A percentile compares a stretch with the other conserved stretches of the same genome.
Conservation (phyloP, 2,113 vertebrate genomes). For the zebrafish (Danio rerio) region GRCz12tu NC_133176.1:23293501-23294000, state of each 20-base stretch:
- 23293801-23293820: neutral
- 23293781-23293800: neutral
- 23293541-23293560: constrained; percentile 55
- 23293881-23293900: too few species aligned
- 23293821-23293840: too few species aligned
- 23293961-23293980: too few species aligned
- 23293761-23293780: neutral
- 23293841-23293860: neutral
- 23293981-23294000: too few species aligned
- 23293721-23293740: neutral
- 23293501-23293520: constrained; percentile 78
- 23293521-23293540: constrained; percentile 78
- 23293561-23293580: constrained; percentile 69
- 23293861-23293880: too few species aligned
- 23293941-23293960: too few species aligned
- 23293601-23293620: constrained; percentile 67
- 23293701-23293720: too few species aligned
- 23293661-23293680: neutral
- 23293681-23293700: neutral
- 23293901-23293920: too few species aligned
- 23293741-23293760: too few species aligned
- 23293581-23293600: constrained; percentile 72
- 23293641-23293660: neutral
- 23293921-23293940: too few species aligned
- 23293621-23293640: constrained; percentile 45